Evolutionary conservation across 2,113 vertebrate genomes (phyloP), one percentile per base, ranked within the genome.

Genomic region (Taxidea taxus): DNA sequence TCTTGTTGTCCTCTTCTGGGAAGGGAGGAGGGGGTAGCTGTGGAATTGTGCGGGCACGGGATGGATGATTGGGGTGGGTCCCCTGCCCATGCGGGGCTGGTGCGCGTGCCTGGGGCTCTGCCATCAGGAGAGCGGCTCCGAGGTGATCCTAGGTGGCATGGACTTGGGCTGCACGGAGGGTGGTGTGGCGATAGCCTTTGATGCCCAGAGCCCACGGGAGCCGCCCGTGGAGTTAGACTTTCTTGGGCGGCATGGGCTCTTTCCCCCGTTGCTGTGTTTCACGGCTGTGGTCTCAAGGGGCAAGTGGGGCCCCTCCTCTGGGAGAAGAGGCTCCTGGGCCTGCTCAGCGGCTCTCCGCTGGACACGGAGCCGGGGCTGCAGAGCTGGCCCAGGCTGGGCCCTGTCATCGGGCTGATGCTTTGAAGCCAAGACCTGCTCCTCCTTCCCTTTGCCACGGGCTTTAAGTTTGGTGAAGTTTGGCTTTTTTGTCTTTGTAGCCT

Each of bases 181-280:
- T 2, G 60, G 66, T 2, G 14, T 18, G 31, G 66, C 0, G 15
- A 37, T 21, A 42, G 47, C 34, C 39, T 23, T 5, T 0, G 3
- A n/a, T 0, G 27, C 25, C 27, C 2, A 1, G 80, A 42, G 49
- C 90, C 31, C 0, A 3, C 18, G 68, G 91, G 83, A 89, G 97
- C 96, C 42, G 62, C 95, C 95, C 70, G 91, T 51, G 78, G 64
- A 84, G 89, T 83, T 95, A 94, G 72, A 29, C 93, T 94, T 81
- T 92, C 97, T 93, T 83, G 87, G 96, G 95, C 70, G 49, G 66
- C 89, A 60, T 93, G 94, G 98, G 97, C 95, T 98, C 96, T 98
- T 83, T 86, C 95, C 95, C 15, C 90, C 49, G 95, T 88, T 86
- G 88, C 97, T 92, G 93, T 72, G 42, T 81, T 96, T 97, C 93